Base-by-base conservation (phyloP, 2,888 invertebrate species). In the Spodoptera picta region DNA sequence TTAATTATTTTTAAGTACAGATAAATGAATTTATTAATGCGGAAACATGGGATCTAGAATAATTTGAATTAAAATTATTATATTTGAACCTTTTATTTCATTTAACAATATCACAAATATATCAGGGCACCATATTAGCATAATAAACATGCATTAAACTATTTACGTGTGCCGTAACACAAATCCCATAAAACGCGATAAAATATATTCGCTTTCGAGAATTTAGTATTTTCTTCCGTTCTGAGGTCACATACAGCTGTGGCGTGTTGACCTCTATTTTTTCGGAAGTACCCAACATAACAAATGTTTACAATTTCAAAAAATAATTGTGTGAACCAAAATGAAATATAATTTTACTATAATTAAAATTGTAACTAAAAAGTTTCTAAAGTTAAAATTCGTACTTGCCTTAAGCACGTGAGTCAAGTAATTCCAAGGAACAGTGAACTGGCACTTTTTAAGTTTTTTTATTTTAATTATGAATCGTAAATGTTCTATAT, bases 361-460 rank as follows among this genome's bases (percentile, higher is more conserved):
- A 36, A 47, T 43, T 45, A 44, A 31, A 41, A 9, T 23, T 48
- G 41, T 44, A 45, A 57, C 1, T 45, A 59, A 50, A 11, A 53
- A 60, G 45, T 60, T 52, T 65, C 7, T 14, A 57, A 75, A 60
- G 47, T 75, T 48, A 75, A 71, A 49, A 70, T 70, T 64, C 52
- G 65, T 82, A 83, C 84, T 84, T 81, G 83, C 84, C 84, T 80
- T 65, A 69, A 65, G 69, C 62, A 64, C 69, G 65, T 57, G 64
- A 60, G 54, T 50, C 59, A 63, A 49, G 56, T 41, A 68, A 76
- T 72, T 69, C 75, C 69, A 70, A 66, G 72, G 65, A 65, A 73
- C 67, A 78, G 67, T 73, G 71, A 81, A 82, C 70, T 72, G 82
- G 66, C 85, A 87, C 83, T 81, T 79, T 79, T 75, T 74, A 71